phyloP scores from a whole-genome alignment of 1,140 invertebrate species.

The Drosophila parabipectinata region DNA sequence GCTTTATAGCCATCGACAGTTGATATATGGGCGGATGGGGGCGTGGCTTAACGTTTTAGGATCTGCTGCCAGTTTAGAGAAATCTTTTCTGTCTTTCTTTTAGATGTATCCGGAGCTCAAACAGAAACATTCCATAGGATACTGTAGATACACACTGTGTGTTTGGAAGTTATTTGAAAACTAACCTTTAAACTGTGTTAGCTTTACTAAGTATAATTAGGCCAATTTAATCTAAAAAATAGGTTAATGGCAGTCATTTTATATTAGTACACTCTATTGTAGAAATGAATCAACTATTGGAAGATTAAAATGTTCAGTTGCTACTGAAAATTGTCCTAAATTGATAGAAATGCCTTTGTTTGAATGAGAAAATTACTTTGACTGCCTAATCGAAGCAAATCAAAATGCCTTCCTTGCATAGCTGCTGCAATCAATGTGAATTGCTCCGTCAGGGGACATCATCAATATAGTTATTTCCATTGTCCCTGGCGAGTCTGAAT shows the following conservation, averaged over 20 bases:
- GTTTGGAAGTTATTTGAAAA: no score
- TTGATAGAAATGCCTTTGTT: slow-evolving; percentile 42
- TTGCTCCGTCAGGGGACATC: slow-evolving; percentile 25
- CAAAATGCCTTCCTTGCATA: slow-evolving; percentile 11
- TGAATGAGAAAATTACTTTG: slow-evolving; percentile 16
- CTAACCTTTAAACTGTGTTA: neutral
- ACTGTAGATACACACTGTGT: no score
- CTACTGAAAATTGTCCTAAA: slow-evolving; percentile 25
- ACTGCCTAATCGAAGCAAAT: slow-evolving; percentile 25
- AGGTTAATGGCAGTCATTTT: no score
- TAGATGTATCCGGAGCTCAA: neutral
- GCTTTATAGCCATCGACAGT: slow-evolving; percentile 69
- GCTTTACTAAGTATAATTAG: no score
- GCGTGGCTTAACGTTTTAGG: slow-evolving; percentile 43
- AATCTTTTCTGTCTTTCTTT: slow-evolving; percentile 18
- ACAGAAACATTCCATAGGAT: neutral
- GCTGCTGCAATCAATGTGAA: slow-evolving; percentile 35
- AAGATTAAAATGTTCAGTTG: slow-evolving; percentile 22
- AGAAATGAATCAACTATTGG: neutral
- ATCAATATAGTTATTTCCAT: slow-evolving; percentile 41
- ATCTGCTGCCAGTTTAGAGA: slow-evolving; percentile 46
- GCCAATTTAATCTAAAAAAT: no score
- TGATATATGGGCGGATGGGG: slow-evolving; percentile 60
- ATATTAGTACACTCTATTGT: neutral
- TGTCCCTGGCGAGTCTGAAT: slow-evolving; percentile 26